A percentile compares a stretch with the other conserved stretches of the same genome.
Evolutionary conservation across 1,140 invertebrate genomes (phyloP).

Genomic region (Trichoplusia ni): DNA sequence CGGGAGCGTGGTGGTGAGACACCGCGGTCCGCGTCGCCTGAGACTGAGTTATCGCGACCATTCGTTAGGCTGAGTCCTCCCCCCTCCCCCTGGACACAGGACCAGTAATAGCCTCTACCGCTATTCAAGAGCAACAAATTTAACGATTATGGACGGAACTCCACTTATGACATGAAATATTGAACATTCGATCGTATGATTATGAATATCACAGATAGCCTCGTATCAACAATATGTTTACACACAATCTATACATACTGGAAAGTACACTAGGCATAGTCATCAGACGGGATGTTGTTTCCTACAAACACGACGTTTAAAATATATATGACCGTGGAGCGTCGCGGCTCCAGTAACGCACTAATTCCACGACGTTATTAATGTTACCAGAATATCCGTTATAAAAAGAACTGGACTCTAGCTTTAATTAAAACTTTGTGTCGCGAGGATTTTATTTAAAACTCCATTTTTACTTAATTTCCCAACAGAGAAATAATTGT

Average conservation of each 20-base stretch:
- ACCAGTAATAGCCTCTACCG: too few relatives aligned
- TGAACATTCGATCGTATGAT: too few relatives aligned
- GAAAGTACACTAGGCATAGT: too few relatives aligned
- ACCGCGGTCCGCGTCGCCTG: not conserved
- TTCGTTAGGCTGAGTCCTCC: not conserved
- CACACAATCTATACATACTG: too few relatives aligned
- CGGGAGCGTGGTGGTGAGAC: too few relatives aligned
- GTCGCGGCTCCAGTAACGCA: not conserved
- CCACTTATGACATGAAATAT: too few relatives aligned
- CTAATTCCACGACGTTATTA: not conserved
- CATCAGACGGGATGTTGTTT: too few relatives aligned
- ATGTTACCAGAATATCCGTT: conserved; percentile 11
- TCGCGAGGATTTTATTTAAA: not conserved
- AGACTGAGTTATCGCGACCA: not conserved
- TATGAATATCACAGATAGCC: too few relatives aligned
- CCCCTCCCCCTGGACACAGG: too few relatives aligned
- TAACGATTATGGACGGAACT: too few relatives aligned
- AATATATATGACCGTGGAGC: not conserved
- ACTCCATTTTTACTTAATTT: conserved; percentile 11
- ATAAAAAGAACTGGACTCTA: conserved; percentile 5
- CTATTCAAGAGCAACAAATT: too few relatives aligned
- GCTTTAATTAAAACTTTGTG: conserved; percentile 8
- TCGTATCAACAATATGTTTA: too few relatives aligned
- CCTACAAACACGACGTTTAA: not conserved
- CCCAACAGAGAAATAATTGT: conserved; percentile 8